These are phyloP conservation scores for Mycogona germanica DNA, from an alignment of 2,888 invertebrate species.

Conservation along the genomic window DNA sequence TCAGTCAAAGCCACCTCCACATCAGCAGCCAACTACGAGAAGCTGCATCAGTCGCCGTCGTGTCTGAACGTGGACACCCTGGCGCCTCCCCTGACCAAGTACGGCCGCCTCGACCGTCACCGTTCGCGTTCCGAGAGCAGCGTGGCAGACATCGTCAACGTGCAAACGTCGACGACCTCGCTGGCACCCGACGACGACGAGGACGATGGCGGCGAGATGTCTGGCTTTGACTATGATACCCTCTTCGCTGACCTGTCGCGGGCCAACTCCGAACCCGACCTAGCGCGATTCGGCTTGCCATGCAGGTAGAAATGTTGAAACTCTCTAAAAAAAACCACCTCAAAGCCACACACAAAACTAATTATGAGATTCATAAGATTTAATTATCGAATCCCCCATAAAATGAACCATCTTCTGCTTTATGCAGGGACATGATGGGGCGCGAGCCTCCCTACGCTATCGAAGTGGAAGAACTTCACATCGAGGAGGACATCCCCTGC, in stretches of 20 bases:
- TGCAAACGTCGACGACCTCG: constrained; percentile 17
- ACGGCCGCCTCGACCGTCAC: constrained; percentile 13
- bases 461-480: constrained; percentile 65
- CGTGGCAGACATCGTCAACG: constrained; percentile 39
- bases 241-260: constrained; percentile 28
- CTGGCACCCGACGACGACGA: constrained; percentile 43
- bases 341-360: no score
- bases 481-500: constrained; percentile 56
- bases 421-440: no score
- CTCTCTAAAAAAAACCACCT: no score
- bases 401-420: no score
- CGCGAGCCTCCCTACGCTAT: constrained; percentile 55
- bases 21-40: background rate
- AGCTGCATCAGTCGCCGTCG: background rate
- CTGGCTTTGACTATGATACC: no score
- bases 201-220: constrained; percentile 32
- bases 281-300: constrained; percentile 12
- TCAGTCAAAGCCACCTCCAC: background rate
- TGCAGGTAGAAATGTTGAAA: no score
- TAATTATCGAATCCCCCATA: no score
- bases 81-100: constrained; percentile 1
- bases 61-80: background rate
- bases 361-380: no score
- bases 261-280: constrained; percentile 30
- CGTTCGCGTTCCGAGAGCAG: constrained; percentile 51